Evolutionary conservation across 2,797 vertebrate species (phyloP).

Genomic region (Aythya fuligula): DNA sequence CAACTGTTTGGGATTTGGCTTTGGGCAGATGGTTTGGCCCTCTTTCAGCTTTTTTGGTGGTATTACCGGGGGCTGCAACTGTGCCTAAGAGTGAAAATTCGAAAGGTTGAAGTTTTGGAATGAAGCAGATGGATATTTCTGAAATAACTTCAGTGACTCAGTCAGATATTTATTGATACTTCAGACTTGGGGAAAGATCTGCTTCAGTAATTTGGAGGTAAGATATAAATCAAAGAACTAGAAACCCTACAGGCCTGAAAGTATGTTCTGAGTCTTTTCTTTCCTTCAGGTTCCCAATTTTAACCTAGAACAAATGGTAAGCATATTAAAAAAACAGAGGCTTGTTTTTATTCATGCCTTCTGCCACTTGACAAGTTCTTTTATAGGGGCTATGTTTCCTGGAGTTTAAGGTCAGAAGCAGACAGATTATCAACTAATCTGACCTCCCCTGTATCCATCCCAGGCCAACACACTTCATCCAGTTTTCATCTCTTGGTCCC

Average conservation of each 20-base stretch:
- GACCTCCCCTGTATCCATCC: neutral
- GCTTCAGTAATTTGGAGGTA: neutral
- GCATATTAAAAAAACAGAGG: neutral
- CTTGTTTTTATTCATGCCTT: neutral
- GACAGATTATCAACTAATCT: neutral
- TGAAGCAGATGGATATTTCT: neutral
- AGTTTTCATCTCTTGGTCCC: neutral
- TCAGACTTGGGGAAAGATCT: neutral
- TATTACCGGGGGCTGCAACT: neutral
- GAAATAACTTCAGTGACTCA: neutral
- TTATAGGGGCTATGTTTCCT: neutral
- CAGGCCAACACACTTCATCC: neutral
- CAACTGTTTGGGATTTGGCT: neutral
- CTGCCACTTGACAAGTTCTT: constrained; percentile 8
- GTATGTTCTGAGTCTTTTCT: neutral
- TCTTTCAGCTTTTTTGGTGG: neutral
- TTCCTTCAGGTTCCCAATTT: neutral
- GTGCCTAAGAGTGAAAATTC: neutral
- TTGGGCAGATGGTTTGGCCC: neutral
- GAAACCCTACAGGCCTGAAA: neutral
- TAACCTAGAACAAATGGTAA: constrained; percentile 4
- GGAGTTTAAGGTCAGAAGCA: neutral
- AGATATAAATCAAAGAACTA: neutral
- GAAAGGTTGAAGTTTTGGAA: neutral
- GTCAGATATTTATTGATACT: constrained; percentile 5